Percentiles rank a stretch among this genome's conserved stretches.
These are phyloP conservation scores for Papilio aristodemus DNA, from an alignment of 1,140 invertebrate species.

Conservation along the genomic window DNA sequence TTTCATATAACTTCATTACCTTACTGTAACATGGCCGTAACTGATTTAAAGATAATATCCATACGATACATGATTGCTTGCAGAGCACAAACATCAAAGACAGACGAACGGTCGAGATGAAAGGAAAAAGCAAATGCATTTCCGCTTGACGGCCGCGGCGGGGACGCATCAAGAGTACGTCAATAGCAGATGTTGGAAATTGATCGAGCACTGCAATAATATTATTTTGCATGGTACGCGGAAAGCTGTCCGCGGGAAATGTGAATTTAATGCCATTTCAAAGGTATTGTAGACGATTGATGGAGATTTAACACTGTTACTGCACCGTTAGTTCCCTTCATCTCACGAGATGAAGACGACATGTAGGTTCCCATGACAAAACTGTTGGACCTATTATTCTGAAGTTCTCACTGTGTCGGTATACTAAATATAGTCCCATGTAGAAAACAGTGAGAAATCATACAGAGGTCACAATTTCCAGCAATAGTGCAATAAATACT, in stretches of 20 bases:
- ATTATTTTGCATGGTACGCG: constrained; percentile 22
- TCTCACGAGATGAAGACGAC: background rate
- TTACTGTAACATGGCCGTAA: background rate
- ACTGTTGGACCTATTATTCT: background rate
- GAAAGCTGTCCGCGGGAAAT: background rate
- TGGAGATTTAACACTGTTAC: background rate
- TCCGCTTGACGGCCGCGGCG: background rate
- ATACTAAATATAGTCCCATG: too few species aligned
- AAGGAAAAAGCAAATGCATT: constrained; percentile 25
- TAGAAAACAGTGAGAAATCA: too few species aligned
- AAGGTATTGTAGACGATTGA: background rate
- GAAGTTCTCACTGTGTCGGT: background rate
- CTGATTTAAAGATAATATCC: background rate
- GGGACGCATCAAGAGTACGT: constrained; percentile 12
- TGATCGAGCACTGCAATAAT: constrained; percentile 14
- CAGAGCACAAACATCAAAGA: constrained; percentile 13
- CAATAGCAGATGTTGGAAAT: constrained; percentile 10
- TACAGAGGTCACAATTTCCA: too few species aligned
- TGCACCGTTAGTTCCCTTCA: background rate
- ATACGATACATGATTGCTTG: background rate
- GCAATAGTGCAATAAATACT: too few species aligned
- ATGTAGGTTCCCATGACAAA: background rate
- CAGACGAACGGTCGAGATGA: background rate
- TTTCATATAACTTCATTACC: background rate
- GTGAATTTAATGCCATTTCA: constrained; percentile 12